These are phyloP conservation scores for Parnassius smintheus DNA, from an alignment of 2,888 invertebrate species.

Conservation along the genomic window DNA sequence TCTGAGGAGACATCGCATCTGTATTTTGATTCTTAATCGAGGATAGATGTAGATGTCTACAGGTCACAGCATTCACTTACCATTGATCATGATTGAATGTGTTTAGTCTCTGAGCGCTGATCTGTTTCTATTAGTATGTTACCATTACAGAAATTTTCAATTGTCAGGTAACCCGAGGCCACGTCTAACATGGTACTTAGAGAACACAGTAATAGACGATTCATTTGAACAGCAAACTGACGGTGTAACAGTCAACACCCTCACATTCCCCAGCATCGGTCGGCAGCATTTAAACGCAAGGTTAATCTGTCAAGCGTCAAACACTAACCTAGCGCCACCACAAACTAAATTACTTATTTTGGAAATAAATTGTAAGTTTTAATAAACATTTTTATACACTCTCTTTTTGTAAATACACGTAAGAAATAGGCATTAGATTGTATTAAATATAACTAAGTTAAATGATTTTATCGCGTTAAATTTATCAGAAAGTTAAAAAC, in stretches of 20 bases:
- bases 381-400: not conserved
- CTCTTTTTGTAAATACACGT: too few relatives aligned
- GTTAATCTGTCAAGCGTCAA: slow-evolving; percentile 93
- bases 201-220: slow-evolving; percentile 91
- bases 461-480: too few relatives aligned
- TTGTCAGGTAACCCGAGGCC: slow-evolving; percentile 87
- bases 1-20: too few relatives aligned
- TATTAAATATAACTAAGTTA: too few relatives aligned
- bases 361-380: slow-evolving; percentile 87
- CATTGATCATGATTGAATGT: too few relatives aligned
- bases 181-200: slow-evolving; percentile 90
- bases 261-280: slow-evolving; percentile 89
- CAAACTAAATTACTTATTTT: slow-evolving; percentile 88
- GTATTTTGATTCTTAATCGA: too few relatives aligned
- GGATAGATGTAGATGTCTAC: too few relatives aligned
- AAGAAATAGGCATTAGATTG: too few relatives aligned
- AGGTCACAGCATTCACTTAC: too few relatives aligned
- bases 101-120: too few relatives aligned
- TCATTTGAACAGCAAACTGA: slow-evolving; percentile 86
- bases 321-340: slow-evolving; percentile 90
- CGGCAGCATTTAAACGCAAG: slow-evolving; percentile 91
- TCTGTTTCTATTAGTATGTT: too few relatives aligned
- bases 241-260: slow-evolving; percentile 87
- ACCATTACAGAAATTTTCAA: not conserved
- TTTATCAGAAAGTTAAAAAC: too few relatives aligned